Conservation (phyloP, 2,797 vertebrate species). For the Adrianichthys oophorus region DNA sequence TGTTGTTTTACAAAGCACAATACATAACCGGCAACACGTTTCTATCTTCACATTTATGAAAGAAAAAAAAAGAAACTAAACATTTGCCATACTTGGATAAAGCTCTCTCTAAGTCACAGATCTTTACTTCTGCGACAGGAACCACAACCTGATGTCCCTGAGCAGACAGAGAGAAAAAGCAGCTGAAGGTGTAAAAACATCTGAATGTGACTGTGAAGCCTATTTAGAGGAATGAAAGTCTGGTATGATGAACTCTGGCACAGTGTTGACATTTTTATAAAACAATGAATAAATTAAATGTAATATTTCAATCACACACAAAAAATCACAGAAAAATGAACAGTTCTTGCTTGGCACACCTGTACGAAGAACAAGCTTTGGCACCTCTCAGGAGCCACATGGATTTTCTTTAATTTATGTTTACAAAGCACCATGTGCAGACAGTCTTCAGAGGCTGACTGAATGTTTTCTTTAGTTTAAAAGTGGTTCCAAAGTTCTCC, state of each 20-base stretch:
- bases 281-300: constrained; percentile 72
- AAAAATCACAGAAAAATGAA: constrained; percentile 42
- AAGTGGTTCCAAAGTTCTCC: too few species aligned
- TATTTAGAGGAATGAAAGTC: constrained; percentile 19
- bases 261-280: constrained; percentile 54
- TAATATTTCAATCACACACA: constrained; percentile 46
- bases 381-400: constrained; percentile 32
- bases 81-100: constrained; percentile 76
- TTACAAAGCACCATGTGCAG: constrained; percentile 26
- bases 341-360: constrained; percentile 60
- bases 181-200: constrained; percentile 9
- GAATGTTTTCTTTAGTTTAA: constrained; percentile 1
- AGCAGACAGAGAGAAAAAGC: constrained; percentile 80
- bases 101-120: constrained; percentile 87
- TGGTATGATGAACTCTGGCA: constrained; percentile 25
- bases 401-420: constrained; percentile 19
- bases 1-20: constrained; percentile 84
- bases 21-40: constrained; percentile 86
- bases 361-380: constrained; percentile 57
- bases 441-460: constrained; percentile 21
- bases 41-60: constrained; percentile 80
- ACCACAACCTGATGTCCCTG: constrained; percentile 87
- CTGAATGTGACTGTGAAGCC: constrained; percentile 18
- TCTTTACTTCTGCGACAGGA: constrained; percentile 79
- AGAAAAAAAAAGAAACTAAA: constrained; percentile 53